phyloP scores from a whole-genome alignment of 2,888 invertebrate genomes.

The Drosophila monieri region DNA sequence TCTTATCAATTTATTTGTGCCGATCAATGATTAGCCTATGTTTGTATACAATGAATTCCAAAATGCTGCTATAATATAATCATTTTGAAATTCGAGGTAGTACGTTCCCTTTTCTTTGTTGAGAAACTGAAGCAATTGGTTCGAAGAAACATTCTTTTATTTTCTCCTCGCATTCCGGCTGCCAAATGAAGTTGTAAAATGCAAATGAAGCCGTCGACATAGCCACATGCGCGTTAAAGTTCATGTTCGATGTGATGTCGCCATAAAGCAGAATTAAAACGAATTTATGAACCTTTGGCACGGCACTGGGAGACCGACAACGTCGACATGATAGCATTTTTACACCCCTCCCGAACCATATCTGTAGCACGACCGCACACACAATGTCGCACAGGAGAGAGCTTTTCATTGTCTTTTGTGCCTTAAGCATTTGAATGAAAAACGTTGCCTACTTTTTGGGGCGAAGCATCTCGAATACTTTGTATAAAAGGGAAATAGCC shows the following conservation, averaged over 20 bases:
- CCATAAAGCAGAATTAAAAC: slow-evolving; percentile 78
- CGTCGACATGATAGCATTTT: slow-evolving; percentile 62
- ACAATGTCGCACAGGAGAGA: slow-evolving; percentile 31
- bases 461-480: slow-evolving; percentile 11
- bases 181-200: slow-evolving; percentile 77
- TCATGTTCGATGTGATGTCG: slow-evolving; percentile 79
- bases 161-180: slow-evolving; percentile 51
- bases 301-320: slow-evolving; percentile 51
- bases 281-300: slow-evolving; percentile 79
- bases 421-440: slow-evolving; percentile 56
- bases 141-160: slow-evolving; percentile 65
- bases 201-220: slow-evolving; percentile 70
- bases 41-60: no score
- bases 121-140: slow-evolving; percentile 64
- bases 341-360: slow-evolving; percentile 36
- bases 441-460: slow-evolving; percentile 42
- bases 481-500: slow-evolving; percentile 33
- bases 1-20: no score
- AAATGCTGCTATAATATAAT: no score
- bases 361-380: slow-evolving; percentile 16
- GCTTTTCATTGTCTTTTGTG: slow-evolving; percentile 52
- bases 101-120: slow-evolving; percentile 10
- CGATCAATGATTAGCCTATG: no score
- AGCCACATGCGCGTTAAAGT: slow-evolving; percentile 69
- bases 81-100: no score